Base-by-base conservation (phyloP, 2,113 vertebrate genomes). In the Charina bottae region DNA sequence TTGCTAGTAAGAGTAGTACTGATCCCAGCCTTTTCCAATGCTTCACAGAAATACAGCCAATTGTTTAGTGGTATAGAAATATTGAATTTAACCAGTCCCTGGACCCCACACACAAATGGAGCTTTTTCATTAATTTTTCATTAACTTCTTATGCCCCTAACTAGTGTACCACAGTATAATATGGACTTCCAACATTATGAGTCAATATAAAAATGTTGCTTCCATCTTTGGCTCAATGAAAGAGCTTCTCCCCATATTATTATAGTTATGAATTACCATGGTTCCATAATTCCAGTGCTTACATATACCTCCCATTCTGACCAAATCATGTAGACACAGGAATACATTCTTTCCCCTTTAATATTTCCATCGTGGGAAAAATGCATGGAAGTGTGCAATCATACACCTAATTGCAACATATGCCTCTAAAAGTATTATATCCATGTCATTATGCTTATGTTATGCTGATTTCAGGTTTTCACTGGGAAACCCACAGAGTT, bases 301-400 rank as follows among this genome's bases (percentile, higher is more conserved):
- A 49, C 19, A 85, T n/a, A 78, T 53, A n/a, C 2, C 15, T 6
- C n/a, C 15, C 17, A 78, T 37, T 78, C 33, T 78, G 68, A 78
- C 17, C 33, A 78, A 37, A 78, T 37, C 33, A 21, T 37, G 6
- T 28, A 91, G 53, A 87, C 4, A 21, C 13, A 72, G 15, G 21
- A 92, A 83, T 91, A 55, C 37, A 91, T 88, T 60, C 2, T 49
- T 88, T 92, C 7, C 24, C n/a, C 6, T 83, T 88, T 23, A 88
- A 15, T 28, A 8, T 59, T 88, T 91, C 53, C 24, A 60, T 89
- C 5, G 1, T 24, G 26, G 28, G 46, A 89, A 28, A 54, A 21
- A 23, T 4, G n/a, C 17, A n/a, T 28, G 21, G 11, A 21, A 89
- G 12, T 54, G 60, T 53, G 24, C 3, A 53, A 33, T 83, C 12